These are phyloP conservation scores for Megaceryle torquata DNA, from an alignment of 2,113 vertebrate species.

Conservation along the genomic window DNA sequence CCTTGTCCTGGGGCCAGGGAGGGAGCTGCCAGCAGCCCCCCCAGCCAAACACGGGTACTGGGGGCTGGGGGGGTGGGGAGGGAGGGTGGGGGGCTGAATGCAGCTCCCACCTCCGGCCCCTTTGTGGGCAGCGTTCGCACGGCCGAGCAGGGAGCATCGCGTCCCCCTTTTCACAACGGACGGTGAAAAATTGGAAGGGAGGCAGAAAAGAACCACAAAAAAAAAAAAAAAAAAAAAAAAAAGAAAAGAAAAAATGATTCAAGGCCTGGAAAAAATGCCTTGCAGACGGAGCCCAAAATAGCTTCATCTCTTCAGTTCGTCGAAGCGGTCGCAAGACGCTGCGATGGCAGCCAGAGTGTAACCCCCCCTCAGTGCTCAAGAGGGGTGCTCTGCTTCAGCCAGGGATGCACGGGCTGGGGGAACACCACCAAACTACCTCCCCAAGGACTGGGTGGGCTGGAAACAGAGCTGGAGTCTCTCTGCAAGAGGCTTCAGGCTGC, in stretches of 20 bases:
- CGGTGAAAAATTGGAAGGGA: slow-evolving; percentile 16
- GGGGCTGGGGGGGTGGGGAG: no score
- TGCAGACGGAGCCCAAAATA: slow-evolving; percentile 45
- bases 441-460: fast-evolving
- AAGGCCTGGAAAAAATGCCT: slow-evolving; percentile 65
- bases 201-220: slow-evolving; percentile 63
- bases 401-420: fast-evolving
- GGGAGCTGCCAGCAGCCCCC: no score
- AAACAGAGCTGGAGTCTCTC: background rate
- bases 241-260: background rate
- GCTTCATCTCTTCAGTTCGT: background rate
- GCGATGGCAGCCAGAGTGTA: fast-evolving
- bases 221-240: background rate
- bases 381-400: background rate
- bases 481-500: background rate
- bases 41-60: no score
- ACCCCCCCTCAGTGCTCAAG: fast-evolving
- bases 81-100: fast-evolving
- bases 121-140: fast-evolving
- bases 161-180: background rate
- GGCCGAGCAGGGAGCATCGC: fast-evolving
- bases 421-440: background rate
- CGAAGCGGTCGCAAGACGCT: background rate
- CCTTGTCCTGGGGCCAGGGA: no score
- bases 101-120: background rate